These are phyloP conservation scores for Marisa cornuarietis DNA, from an alignment of 1,140 invertebrate species.

Conservation along the genomic window DNA sequence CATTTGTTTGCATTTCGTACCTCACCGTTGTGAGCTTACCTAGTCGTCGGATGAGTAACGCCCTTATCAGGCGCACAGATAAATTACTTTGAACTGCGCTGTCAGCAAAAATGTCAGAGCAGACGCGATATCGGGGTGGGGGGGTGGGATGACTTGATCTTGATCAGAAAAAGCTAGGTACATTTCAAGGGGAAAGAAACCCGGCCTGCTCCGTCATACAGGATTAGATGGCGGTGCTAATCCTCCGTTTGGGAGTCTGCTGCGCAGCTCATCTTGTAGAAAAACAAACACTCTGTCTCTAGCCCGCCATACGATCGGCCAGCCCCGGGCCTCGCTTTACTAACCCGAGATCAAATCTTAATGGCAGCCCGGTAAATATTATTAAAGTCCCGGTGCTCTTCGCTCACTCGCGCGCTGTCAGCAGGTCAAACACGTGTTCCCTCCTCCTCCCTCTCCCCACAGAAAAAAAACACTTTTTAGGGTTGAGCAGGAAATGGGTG, in stretches of 20 bases:
- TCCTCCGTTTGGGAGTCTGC: background rate
- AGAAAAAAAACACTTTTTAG: background rate
- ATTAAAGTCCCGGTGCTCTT: background rate
- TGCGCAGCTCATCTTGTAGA: background rate
- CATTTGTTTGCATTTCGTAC: too few species aligned
- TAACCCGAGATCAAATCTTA: slow-evolving; percentile 11
- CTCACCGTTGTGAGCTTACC: too few species aligned
- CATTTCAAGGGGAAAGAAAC: background rate
- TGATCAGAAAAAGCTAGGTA: background rate
- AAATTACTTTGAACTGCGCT: too few species aligned
- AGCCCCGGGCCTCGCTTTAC: background rate
- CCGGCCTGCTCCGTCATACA: background rate
- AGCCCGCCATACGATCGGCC: background rate
- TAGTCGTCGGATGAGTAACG: too few species aligned
- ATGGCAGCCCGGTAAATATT: slow-evolving; percentile 14
- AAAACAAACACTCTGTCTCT: background rate
- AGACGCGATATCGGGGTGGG: background rate
- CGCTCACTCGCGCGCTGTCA: background rate
- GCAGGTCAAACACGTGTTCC: too few species aligned
- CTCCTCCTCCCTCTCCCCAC: too few species aligned
- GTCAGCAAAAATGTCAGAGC: too few species aligned
- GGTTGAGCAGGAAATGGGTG: slow-evolving; percentile 14
- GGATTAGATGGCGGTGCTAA: slow-evolving; percentile 1
- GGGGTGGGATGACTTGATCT: background rate
- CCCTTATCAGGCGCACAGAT: too few species aligned